Base-by-base conservation (phyloP, 2,797 vertebrate species). In the Brachymystax lenok region DNA sequence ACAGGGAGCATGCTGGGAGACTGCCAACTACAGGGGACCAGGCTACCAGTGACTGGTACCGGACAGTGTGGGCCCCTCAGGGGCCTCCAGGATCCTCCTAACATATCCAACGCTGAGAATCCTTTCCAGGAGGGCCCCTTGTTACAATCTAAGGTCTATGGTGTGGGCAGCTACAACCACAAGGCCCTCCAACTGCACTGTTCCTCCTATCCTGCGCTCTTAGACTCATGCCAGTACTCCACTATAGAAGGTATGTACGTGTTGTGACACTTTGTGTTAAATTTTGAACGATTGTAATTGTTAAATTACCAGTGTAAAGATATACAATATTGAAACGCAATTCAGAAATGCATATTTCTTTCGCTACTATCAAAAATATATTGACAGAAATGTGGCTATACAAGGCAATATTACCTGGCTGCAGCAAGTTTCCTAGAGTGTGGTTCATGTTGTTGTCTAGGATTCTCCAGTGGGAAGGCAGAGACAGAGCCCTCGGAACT, bases 181-280 rank as follows among this genome's bases (percentile, higher is more conserved):
- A 96, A 96, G 82, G 91, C 92, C 81, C 92, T 96, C 80, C 95
- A 95, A 35, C 90, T 96, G 75, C 95, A 95, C 89, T 96, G 96
- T 84, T 91, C 95, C 2, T 91, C 95, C 3, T 96, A 95, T 71
- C 88, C 94, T 68, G 84, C 92, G 71, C 88, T 95, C 74, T 89
- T 93, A 70, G 95, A 96, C 82, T 90, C 95, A 1, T 97, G 95
- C 86, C 96, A 95, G 83, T 97, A 95, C 80, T 91, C 95, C 63
- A 83, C 93, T 1, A 93, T 94, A 80, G 96, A 97, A 96, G 97
- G 97, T 97, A 96, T 69, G 89, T 63, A 33, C 3, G 14, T 19
- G 46, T 84, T 46, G 40, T 46, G 40, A 46, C 10, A 46, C 40
- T 46, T 33, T 46, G 40, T 46, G 40, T 8, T 40, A 0, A 10